phyloP scores from a whole-genome alignment of 2,113 vertebrate genomes.

The Macquaria ambigua region DNA sequence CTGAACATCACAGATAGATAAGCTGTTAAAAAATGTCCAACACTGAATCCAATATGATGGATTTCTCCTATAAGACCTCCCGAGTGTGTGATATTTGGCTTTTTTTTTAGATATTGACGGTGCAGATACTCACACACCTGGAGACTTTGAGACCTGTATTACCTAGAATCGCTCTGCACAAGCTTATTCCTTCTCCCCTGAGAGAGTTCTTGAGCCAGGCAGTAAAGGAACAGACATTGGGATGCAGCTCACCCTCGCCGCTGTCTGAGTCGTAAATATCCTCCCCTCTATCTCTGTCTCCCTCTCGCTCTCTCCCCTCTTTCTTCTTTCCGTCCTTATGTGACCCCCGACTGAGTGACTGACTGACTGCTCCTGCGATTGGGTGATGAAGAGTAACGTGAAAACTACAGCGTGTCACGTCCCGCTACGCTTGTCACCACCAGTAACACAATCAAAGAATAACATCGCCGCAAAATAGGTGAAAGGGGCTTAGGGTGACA shows the following conservation, averaged over 20 bases:
- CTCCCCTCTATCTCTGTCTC: conserved; percentile 31
- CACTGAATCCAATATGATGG: conserved; percentile 15
- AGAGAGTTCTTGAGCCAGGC: conserved; percentile 53
- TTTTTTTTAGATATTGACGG: conserved; percentile 6
- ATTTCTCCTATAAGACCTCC: conserved; percentile 27
- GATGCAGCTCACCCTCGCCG: conserved; percentile 68
- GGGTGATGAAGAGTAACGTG: conserved; percentile 47
- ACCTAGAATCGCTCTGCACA: conserved; percentile 46
- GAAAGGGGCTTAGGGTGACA: conserved; percentile 39
- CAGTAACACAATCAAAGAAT: conserved; percentile 28
- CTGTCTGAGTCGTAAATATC: conserved; percentile 77
- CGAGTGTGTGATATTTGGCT: conserved; percentile 25
- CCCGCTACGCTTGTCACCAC: conserved; percentile 48
- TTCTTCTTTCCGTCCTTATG: conserved; percentile 41
- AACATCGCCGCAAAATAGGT: background rate
- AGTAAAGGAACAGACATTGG: conserved; percentile 65
- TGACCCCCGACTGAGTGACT: conserved; percentile 49
- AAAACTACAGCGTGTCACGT: conserved; percentile 43
- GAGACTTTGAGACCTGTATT: conserved; percentile 23
- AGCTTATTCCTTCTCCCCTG: conserved; percentile 38
- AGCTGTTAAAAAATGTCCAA: background rate
- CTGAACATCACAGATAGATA: background rate
- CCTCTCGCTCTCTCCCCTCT: conserved; percentile 13
- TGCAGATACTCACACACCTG: conserved; percentile 30
- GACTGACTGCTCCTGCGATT: conserved; percentile 31